Evolutionary conservation across 2,113 vertebrate genomes (phyloP).

Genomic region (Cavia porcellus): DNA sequence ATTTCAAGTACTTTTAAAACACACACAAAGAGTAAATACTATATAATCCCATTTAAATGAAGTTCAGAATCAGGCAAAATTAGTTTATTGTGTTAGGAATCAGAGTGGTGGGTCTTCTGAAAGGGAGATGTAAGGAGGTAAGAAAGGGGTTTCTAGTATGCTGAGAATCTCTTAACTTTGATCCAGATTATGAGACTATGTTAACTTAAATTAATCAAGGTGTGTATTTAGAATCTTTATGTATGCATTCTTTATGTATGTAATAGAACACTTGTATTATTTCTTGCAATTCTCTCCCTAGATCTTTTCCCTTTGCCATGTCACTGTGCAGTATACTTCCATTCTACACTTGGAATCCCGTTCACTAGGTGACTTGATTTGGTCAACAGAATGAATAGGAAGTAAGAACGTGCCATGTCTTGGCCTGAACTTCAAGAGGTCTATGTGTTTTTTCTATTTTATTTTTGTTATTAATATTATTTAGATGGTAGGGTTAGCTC

Average conservation of each 20-base stretch:
- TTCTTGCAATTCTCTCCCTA: neutral
- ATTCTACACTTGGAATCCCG: neutral
- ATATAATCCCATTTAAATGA: conserved; percentile 47
- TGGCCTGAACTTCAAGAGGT: neutral
- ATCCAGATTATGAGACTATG: neutral
- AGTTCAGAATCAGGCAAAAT: conserved; percentile 45
- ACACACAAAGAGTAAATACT: conserved; percentile 21
- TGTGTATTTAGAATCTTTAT: neutral
- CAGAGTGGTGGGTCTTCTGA: neutral
- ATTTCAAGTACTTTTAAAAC: conserved; percentile 33
- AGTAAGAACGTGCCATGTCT: neutral
- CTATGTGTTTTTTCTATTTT: neutral
- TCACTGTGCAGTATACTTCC: neutral
- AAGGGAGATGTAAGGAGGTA: neutral
- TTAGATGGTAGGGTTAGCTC: neutral
- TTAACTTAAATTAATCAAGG: neutral
- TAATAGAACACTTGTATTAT: neutral
- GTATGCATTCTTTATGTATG: neutral
- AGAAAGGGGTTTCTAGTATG: neutral
- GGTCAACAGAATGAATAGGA: neutral
- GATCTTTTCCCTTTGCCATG: neutral
- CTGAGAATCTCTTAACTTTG: neutral
- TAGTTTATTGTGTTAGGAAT: conserved; percentile 4
- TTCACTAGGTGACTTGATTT: neutral
- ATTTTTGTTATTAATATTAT: neutral